Percentiles rank a stretch among this genome's conserved stretches.
Conservation (phyloP, 2,797 vertebrate species). For the Danio jaintianensis region DNA sequence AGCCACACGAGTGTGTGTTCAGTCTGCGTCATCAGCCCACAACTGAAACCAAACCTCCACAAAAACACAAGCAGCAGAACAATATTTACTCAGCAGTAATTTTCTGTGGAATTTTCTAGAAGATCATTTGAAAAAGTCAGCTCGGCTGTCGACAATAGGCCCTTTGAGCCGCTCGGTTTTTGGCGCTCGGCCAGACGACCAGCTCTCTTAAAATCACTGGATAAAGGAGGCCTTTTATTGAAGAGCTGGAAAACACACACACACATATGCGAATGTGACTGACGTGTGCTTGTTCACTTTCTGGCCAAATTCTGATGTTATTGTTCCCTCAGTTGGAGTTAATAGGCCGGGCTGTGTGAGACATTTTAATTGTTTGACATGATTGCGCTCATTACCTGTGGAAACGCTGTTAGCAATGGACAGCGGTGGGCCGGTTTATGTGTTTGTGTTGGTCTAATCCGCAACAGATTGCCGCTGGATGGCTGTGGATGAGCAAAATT, state of each 20-base stretch:
- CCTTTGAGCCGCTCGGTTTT: conserved; percentile 74
- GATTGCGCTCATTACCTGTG: conserved; percentile 58
- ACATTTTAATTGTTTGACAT: conserved; percentile 46
- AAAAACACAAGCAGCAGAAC: conserved; percentile 68
- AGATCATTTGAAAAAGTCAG: conserved; percentile 76
- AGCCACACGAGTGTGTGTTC: conserved; percentile 51
- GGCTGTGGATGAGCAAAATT: conserved; percentile 51
- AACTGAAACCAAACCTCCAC: conserved; percentile 38
- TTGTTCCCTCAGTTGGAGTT: background rate
- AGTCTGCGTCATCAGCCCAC: conserved; percentile 47
- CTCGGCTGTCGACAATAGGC: conserved; percentile 79
- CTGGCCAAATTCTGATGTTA: background rate
- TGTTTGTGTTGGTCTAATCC: conserved; percentile 62
- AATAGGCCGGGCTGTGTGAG: background rate
- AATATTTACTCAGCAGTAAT: conserved; percentile 81
- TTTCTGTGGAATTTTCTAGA: conserved; percentile 71
- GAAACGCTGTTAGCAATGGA: conserved; percentile 62
- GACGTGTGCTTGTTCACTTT: background rate
- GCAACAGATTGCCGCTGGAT: conserved; percentile 48
- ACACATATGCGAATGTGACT: conserved; percentile 44
- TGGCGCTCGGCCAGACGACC: conserved; percentile 71
- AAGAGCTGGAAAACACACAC: conserved; percentile 59
- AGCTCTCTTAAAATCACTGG: conserved; percentile 71
- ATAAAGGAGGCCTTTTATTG: conserved; percentile 72
- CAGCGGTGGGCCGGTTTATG: conserved; percentile 70